phyloP scores from a whole-genome alignment of 1,140 invertebrate species.

The Zeugodacus cucurbitae region DNA sequence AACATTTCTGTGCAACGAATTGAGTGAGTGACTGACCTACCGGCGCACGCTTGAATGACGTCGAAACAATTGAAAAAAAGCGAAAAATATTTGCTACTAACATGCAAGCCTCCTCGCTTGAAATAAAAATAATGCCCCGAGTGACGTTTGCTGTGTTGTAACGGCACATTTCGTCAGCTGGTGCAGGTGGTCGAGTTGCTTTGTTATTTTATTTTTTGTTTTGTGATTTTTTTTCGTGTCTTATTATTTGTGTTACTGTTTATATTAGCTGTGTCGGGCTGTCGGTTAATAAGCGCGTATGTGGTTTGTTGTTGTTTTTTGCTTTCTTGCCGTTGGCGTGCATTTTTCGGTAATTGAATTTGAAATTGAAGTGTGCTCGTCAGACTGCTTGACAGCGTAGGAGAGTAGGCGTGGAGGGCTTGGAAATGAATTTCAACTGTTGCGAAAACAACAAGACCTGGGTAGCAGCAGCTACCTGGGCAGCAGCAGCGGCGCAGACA shows the following conservation, averaged over 20 bases:
- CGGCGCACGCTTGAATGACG: not conserved
- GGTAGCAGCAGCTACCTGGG: not conserved
- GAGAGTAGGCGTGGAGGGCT: not conserved
- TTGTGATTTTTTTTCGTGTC: not conserved
- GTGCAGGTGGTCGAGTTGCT: not conserved
- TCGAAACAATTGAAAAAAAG: not conserved
- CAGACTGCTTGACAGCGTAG: not conserved
- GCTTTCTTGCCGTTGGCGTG: not conserved
- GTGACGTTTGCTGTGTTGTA: not conserved
- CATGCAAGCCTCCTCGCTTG: not conserved
- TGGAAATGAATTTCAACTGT: not conserved
- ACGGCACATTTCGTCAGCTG: conserved; percentile 16
- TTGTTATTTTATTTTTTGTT: not conserved
- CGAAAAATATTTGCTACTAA: not conserved
- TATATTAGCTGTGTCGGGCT: not conserved
- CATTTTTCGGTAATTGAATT: conserved; percentile 34
- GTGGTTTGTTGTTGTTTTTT: no score
- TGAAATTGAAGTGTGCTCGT: conserved; percentile 12
- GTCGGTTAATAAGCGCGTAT: not conserved
- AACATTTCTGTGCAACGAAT: not conserved
- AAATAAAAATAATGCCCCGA: not conserved
- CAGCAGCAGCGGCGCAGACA: not conserved
- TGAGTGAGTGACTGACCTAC: not conserved
- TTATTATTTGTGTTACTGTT: conserved; percentile 26
- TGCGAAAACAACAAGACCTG: not conserved